A percentile compares a stretch with the other conserved stretches of the same genome.
These are phyloP conservation scores for Diorhabda sublineata DNA, from an alignment of 1,140 invertebrate species.

Conservation along the genomic window DNA sequence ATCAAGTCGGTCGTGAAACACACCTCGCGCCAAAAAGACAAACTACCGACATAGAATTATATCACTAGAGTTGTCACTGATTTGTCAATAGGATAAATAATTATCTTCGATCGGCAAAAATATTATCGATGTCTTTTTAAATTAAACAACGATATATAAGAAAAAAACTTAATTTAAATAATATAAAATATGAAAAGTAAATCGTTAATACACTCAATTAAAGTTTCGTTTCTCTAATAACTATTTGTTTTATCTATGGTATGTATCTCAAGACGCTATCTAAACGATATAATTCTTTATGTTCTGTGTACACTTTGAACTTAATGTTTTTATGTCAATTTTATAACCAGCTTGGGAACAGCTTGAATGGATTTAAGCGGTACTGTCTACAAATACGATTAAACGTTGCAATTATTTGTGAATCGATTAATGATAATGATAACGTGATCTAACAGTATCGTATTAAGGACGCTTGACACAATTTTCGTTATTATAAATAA, in stretches of 20 bases:
- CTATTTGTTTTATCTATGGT: no score
- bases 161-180: no score
- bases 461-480: no score
- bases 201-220: no score
- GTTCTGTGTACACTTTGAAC: slow-evolving; percentile 7
- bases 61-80: neutral
- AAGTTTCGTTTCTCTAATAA: no score
- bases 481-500: no score
- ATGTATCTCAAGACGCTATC: neutral
- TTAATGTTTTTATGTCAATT: slow-evolving; percentile 18
- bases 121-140: neutral
- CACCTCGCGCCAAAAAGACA: neutral
- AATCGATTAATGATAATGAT: no score
- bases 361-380: slow-evolving; percentile 13
- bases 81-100: neutral
- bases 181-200: no score
- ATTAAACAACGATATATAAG: no score
- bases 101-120: neutral
- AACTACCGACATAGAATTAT: neutral
- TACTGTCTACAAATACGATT: neutral
- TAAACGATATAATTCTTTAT: slow-evolving; percentile 1
- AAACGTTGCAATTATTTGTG: no score
- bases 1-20: neutral
- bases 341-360: slow-evolving; percentile 26
- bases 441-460: no score